Evolutionary conservation across 2,797 vertebrate species (phyloP).

Genomic region (Choloepus didactylus): DNA sequence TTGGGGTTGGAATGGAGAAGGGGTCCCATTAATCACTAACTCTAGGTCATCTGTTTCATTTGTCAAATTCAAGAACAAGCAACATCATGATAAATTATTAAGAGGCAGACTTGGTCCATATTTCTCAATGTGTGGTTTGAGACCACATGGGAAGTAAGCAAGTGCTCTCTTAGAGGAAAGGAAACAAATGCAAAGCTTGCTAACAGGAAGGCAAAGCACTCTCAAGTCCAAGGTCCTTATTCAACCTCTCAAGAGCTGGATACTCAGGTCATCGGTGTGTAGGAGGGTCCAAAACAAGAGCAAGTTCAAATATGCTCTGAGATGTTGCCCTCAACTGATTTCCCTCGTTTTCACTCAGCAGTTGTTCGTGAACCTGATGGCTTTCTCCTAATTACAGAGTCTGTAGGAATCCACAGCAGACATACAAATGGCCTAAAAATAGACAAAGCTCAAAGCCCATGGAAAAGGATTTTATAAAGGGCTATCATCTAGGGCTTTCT

Average conservation of each 20-base stretch:
- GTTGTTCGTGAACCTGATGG: not conserved
- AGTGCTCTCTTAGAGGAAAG: not conserved
- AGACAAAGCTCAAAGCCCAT: not conserved
- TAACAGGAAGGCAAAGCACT: not conserved
- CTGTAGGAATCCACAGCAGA: not conserved
- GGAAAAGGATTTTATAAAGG: not conserved
- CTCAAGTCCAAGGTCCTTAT: not conserved
- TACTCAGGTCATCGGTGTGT: not conserved
- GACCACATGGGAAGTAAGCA: not conserved
- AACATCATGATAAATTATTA: constrained; percentile 56
- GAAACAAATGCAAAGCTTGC: constrained; percentile 17
- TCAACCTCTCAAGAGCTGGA: not conserved
- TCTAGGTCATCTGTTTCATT: constrained; percentile 37
- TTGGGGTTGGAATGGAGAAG: not conserved
- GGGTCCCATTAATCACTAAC: constrained; percentile 45
- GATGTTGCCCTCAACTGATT: not conserved
- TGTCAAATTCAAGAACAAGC: constrained; percentile 14
- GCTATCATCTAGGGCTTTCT: not conserved
- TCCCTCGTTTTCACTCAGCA: not conserved
- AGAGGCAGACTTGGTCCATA: not conserved
- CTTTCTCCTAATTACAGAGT: constrained; percentile 11
- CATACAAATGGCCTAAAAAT: not conserved
- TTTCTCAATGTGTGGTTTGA: not conserved
- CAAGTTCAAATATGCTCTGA: not conserved
- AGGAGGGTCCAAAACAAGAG: not conserved